Base-by-base conservation (phyloP, 2,888 invertebrate species). In the Rhaphigaster nebulosa region DNA sequence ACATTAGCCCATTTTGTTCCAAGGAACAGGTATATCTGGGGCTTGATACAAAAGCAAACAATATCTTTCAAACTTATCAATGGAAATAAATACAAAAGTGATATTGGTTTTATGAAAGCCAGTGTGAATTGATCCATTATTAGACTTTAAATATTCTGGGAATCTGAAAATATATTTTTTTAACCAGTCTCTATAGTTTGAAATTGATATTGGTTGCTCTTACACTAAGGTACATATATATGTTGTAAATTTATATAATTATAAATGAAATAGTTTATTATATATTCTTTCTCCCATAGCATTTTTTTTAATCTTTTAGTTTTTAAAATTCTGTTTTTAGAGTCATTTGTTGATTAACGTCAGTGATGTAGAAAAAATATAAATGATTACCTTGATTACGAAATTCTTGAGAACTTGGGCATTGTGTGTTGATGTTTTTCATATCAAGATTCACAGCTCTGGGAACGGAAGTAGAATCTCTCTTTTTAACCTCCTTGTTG, bases 401-500 rank as follows among this genome's bases (percentile, higher is more conserved):
- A 87, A 91, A 90, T 52, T 60, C 50, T 84, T 91, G 91, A 87
- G 91, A 91, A 91, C 89, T 91, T 34, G 50, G 41, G 91, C 88
- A 91, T 91, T 91, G 91, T 91, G 87, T 91, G 91, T 87, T 91
- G 91, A 91, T 91, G 91, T 65, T 87, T 87, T 91, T 91, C 90
- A 91, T 91, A 91, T 91, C 91, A 90, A 89, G 91, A 91, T 91
- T 89, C 84, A 87, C 80, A 45, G 50, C 90, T 87, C 87, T 91
- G 91, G 91, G 91, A 91, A 91, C 91, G 91, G 91, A 91, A 91
- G 91, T 88, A 50, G 87, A 45, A 45, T 87, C 60, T 52, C 87
- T 65, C 45, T 65, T 65, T 70, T 89, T 65, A 89, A 50, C n/a
- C 52, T 20, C 34, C 20, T 80, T 29, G 26, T 76, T 76, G 26